phyloP scores from a whole-genome alignment of 2,888 invertebrate species.

The Platycnemis pennipes region DNA sequence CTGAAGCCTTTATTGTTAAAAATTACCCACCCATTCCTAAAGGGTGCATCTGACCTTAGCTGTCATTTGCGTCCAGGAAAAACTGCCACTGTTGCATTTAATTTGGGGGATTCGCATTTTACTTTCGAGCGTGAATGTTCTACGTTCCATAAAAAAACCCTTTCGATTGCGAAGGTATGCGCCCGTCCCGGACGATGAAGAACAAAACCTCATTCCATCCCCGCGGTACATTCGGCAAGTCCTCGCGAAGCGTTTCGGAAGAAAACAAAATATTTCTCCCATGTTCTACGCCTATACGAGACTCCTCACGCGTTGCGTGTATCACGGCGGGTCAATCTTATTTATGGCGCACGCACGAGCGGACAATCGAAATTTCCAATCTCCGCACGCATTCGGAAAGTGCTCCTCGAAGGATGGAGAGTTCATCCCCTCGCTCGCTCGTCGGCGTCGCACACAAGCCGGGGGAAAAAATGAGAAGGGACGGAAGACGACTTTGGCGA shows the following conservation, averaged over 20 bases:
- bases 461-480: no score
- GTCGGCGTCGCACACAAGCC: no score
- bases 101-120: no score
- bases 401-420: neutral
- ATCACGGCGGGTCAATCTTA: neutral
- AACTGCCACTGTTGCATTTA: no score
- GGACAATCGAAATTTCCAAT: neutral
- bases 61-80: no score
- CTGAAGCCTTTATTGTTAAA: no score
- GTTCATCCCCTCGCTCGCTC: neutral
- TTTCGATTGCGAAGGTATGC: neutral
- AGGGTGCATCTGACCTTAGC: no score
- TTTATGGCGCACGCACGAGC: constrained; percentile 22
- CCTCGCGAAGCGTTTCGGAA: neutral
- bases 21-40: no score
- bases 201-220: neutral
- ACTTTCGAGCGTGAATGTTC: no score
- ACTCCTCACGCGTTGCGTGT: neutral
- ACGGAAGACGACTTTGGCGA: no score
- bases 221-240: neutral
- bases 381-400: constrained; percentile 17
- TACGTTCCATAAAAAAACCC: neutral
- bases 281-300: neutral
- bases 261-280: neutral
- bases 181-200: neutral